Evolutionary conservation across 2,888 invertebrate species (phyloP).

Genomic region (Lissocephala sabroskyi): DNA sequence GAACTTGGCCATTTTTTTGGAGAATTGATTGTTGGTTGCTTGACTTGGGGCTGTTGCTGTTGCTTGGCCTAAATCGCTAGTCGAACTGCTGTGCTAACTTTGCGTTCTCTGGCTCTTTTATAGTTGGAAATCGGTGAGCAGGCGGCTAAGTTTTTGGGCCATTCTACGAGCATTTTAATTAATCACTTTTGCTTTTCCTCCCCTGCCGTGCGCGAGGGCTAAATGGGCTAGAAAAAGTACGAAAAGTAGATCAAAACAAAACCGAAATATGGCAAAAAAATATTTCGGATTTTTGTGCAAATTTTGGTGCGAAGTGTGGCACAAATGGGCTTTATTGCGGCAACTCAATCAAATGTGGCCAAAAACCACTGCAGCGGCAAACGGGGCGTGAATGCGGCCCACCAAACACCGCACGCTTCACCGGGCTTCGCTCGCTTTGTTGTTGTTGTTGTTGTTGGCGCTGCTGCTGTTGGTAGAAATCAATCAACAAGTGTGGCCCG

Average conservation of each 20-base stretch:
- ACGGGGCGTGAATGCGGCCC: slow-evolving; percentile 41
- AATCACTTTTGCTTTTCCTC: slow-evolving; percentile 22
- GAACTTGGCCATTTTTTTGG: slow-evolving; percentile 24
- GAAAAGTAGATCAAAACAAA: too few relatives aligned
- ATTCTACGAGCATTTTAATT: slow-evolving; percentile 31
- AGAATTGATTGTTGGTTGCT: neutral
- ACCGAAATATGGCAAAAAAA: too few relatives aligned
- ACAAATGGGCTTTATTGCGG: neutral
- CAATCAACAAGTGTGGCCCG: slow-evolving; percentile 59
- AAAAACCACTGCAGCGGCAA: slow-evolving; percentile 20
- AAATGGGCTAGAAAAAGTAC: slow-evolving; percentile 50
- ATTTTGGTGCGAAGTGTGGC: slow-evolving; percentile 26
- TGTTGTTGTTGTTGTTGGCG: slow-evolving; percentile 10
- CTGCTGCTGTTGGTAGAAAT: slow-evolving; percentile 29
- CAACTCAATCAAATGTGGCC: slow-evolving; percentile 36
- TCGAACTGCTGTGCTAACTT: slow-evolving; percentile 35
- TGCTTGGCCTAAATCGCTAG: slow-evolving; percentile 26
- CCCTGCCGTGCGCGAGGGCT: slow-evolving; percentile 24
- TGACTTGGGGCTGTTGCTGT: slow-evolving; percentile 17
- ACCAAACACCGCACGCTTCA: slow-evolving; percentile 25
- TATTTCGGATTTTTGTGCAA: slow-evolving; percentile 47
- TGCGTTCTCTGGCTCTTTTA: slow-evolving; percentile 24
- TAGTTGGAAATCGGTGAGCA: slow-evolving; percentile 22
- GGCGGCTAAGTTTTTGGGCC: slow-evolving; percentile 3
- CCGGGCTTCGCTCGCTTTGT: slow-evolving; percentile 12